Percentiles rank a stretch among this genome's conserved stretches.
phyloP scores from a whole-genome alignment of 1,140 invertebrate species.

The Adelges cooleyi region DNA sequence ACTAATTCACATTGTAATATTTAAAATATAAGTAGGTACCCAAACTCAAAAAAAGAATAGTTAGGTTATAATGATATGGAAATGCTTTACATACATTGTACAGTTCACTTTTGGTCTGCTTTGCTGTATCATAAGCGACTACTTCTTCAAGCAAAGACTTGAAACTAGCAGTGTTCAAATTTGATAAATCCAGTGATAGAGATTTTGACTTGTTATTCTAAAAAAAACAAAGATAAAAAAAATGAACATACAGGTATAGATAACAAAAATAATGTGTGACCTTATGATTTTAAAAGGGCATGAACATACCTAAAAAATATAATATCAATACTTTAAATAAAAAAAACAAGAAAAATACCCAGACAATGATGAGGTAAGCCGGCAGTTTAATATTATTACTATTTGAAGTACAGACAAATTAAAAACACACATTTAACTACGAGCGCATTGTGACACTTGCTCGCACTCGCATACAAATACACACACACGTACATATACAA shows the following conservation, averaged over 20 bases:
- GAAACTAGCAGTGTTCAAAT: slow-evolving; percentile 25
- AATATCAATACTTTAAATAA: no score
- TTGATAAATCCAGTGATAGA: slow-evolving; percentile 13
- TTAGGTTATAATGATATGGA: no score
- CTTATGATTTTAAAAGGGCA: slow-evolving; percentile 23
- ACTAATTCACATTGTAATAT: no score
- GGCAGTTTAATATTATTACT: no score
- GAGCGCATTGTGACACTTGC: no score
- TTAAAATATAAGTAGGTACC: no score
- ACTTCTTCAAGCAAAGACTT: slow-evolving; percentile 21
- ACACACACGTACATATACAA: not conserved
- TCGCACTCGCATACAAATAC: not conserved
- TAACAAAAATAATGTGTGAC: slow-evolving; percentile 9
- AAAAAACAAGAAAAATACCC: no score
- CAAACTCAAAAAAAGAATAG: no score
- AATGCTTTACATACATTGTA: slow-evolving; percentile 1
- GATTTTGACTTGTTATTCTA: slow-evolving; percentile 24
- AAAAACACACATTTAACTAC: no score
- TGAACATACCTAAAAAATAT: no score
- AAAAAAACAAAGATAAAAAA: not conserved
- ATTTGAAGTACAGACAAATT: no score
- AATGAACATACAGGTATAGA: not conserved
- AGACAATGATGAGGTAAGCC: no score
- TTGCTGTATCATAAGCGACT: slow-evolving; percentile 13
- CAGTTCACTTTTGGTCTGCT: slow-evolving; percentile 23